Conservation (phyloP, 2,113 vertebrate genomes). For the Neolamprologus falcicula region DNA sequence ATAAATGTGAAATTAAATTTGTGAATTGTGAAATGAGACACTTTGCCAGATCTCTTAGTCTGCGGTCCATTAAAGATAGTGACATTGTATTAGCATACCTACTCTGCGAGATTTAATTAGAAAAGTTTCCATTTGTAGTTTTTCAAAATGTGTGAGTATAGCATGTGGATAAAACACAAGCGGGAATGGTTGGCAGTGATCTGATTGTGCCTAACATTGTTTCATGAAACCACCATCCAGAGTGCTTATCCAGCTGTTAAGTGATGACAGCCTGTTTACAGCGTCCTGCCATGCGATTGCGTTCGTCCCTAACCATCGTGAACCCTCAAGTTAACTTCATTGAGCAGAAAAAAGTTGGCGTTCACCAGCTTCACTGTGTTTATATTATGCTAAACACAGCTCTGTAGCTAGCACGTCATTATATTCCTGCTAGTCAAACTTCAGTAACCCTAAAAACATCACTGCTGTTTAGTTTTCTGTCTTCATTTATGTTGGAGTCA, state of each 20-base stretch:
- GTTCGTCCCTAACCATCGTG: accelerated
- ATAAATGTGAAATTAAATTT: neutral
- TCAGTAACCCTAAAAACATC: neutral
- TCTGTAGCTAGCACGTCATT: neutral
- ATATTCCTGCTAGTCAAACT: neutral
- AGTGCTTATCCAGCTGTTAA: neutral
- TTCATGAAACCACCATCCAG: neutral
- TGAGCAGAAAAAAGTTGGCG: neutral
- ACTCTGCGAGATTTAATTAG: neutral
- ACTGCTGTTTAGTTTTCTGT: neutral
- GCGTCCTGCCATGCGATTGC: neutral
- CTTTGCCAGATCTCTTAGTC: neutral
- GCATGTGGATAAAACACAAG: neutral
- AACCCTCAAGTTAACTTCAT: neutral
- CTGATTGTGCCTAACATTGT: neutral
- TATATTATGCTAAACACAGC: neutral
- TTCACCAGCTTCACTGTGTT: neutral
- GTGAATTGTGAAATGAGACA: neutral
- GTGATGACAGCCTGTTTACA: neutral
- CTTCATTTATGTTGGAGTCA: neutral
- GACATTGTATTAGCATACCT: neutral
- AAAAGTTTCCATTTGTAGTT: neutral
- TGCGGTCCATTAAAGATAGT: neutral
- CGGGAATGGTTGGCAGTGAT: neutral
- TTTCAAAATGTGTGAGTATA: neutral